phyloP scores from a whole-genome alignment of 2,888 invertebrate genomes.

The Rutpela maculata region DNA sequence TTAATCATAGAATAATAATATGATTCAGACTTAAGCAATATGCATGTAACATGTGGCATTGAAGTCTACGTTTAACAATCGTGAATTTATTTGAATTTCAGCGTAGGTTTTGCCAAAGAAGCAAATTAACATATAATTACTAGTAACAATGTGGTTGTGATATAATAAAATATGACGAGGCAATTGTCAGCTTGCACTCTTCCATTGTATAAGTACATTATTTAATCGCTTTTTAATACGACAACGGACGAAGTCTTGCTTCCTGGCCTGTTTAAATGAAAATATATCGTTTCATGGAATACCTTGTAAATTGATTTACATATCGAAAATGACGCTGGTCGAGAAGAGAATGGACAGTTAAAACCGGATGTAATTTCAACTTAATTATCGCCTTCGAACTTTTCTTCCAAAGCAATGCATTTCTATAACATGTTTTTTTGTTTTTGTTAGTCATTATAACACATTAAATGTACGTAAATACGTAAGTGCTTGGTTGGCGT shows the following conservation, averaged over 20 bases:
- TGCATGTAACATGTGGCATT: not conserved
- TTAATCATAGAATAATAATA: not conserved
- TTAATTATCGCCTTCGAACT: not conserved
- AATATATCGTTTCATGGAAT: not conserved
- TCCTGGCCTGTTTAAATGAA: not conserved
- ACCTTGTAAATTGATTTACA: constrained; percentile 13
- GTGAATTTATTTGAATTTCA: constrained; percentile 2
- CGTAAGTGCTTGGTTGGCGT: too few relatives aligned
- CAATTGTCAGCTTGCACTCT: not conserved
- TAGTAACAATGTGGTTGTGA: constrained; percentile 13
- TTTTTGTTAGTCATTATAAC: not conserved
- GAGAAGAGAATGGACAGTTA: not conserved
- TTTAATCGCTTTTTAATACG: constrained; percentile 11
- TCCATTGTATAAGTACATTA: constrained; percentile 7
- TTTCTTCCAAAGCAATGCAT: not conserved
- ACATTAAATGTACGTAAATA: not conserved
- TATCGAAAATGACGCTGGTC: not conserved
- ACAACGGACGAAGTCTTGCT: not conserved
- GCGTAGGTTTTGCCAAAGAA: constrained; percentile 8
- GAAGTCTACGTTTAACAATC: constrained; percentile 11
- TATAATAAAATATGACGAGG: not conserved
- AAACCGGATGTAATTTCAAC: constrained; percentile 2
- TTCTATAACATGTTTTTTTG: not conserved
- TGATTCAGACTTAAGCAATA: not conserved
- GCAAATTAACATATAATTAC: constrained; percentile 25